Conservation (phyloP, 2,113 vertebrate genomes). For the Tylochromis polylepis region DNA sequence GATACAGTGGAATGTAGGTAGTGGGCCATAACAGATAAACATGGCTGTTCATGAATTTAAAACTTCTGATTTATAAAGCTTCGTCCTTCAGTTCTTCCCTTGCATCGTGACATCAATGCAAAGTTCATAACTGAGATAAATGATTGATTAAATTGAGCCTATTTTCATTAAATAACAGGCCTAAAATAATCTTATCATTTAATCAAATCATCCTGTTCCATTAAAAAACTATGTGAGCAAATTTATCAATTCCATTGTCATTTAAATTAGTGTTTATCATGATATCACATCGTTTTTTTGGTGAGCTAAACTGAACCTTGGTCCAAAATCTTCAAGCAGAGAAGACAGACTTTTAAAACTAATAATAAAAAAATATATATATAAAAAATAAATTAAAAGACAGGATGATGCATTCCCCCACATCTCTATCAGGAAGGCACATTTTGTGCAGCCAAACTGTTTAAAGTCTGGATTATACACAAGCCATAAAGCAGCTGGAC, state of each 20-base stretch:
- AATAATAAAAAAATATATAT: background rate
- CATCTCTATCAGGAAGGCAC: background rate
- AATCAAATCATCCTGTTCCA: background rate
- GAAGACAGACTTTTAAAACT: background rate
- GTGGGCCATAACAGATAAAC: background rate
- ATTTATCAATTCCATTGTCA: fast-evolving
- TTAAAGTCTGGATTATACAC: background rate
- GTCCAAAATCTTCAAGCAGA: background rate
- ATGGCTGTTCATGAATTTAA: background rate
- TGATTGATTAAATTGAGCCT: fast-evolving
- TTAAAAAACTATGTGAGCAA: background rate
- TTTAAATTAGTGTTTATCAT: background rate
- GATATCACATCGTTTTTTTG: fast-evolving
- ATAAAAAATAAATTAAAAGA: background rate
- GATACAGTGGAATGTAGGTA: background rate
- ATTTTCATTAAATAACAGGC: background rate
- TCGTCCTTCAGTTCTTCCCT: background rate
- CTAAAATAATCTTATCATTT: background rate
- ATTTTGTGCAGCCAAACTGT: background rate
- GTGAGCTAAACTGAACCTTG: background rate
- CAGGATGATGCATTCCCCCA: background rate
- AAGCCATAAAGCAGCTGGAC: conserved; percentile 2
- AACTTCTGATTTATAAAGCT: background rate
- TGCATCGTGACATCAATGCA: background rate
- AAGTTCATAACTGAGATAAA: background rate